Evolutionary conservation across 2,113 vertebrate species (phyloP), one percentile per base, ranked within the genome.

Genomic region (Meleagris gallopavo): DNA sequence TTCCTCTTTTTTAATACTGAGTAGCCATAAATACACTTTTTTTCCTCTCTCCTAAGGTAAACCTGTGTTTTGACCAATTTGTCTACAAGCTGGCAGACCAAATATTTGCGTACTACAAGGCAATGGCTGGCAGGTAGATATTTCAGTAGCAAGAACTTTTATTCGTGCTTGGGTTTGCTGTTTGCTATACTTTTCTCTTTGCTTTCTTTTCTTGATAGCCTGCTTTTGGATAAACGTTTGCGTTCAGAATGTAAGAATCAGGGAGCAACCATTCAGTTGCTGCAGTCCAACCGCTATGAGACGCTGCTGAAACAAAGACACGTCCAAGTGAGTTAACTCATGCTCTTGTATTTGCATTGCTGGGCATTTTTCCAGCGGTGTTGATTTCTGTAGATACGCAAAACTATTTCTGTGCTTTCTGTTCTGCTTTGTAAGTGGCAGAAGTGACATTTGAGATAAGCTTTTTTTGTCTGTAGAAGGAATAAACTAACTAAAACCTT

Each of bases 81-180:
- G 98, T 99, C 80, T 99, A 99, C 95, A 99, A 99, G 88, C 95
- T 99, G 87, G 98, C 98, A 58, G 98, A 99, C 94, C 98, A 99
- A 90, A 98, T 99, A 96, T 99, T 99, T 97, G 98, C 98, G 0
- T 98, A 99, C 96, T 99, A 99, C 93, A 99, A 99, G 88, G 97
- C 98, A 82, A 98, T 98, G 96, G 98, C 98, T 25, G 98, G 98
- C 96, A 98, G 98, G 98, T 99, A 95, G 46, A 66, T 96, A 29
- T 46, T 90, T 21, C 32, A 71, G 24, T 22, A 12, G 20, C 16
- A n/a, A 52, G 36, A 73, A 50, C 8, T 66, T 74, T 34, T 22
- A 16, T 72, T 78, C 7, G 11, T 79, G 38, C 46, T 86, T n/a
- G 67, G 45, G 34, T 87, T 84, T 69, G 36, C 72, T 86, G 29